Percentiles rank a stretch among this genome's conserved stretches.
phyloP scores from a whole-genome alignment of 1,140 invertebrate genomes.

The Paraescarpia echinospica region DNA sequence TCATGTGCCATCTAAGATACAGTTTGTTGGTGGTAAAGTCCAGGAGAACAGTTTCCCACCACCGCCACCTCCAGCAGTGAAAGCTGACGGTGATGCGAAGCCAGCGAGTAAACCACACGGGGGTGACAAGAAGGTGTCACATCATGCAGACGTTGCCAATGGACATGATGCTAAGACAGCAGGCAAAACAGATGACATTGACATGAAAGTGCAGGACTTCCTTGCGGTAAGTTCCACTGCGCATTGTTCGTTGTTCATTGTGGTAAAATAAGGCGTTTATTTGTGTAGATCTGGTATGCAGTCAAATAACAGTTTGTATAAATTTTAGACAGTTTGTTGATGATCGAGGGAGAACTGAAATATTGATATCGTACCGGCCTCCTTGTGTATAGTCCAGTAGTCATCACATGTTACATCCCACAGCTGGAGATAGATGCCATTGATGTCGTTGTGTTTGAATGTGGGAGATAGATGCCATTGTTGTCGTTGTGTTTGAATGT shows the following conservation, averaged over 20 bases:
- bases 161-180: background rate
- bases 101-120: background rate
- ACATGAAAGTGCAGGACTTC: slow-evolving; percentile 13
- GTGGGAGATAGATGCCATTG: too few species aligned
- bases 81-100: background rate
- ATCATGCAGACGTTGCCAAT: background rate
- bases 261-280: too few species aligned
- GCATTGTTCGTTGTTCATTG: background rate
- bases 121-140: background rate
- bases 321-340: too few species aligned
- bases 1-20: background rate
- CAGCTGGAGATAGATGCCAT: too few species aligned
- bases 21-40: background rate
- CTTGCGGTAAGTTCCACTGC: background rate
- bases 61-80: background rate
- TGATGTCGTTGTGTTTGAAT: too few species aligned
- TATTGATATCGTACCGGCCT: too few species aligned
- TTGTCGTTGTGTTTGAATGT: too few species aligned
- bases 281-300: too few species aligned
- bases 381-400: too few species aligned
- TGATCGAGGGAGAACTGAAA: too few species aligned
- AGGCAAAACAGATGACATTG: background rate
- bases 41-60: background rate
- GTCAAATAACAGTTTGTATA: too few species aligned
- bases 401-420: too few species aligned